These are phyloP conservation scores for Scaptomyza tumidula DNA, from an alignment of 2,888 invertebrate genomes.

Conservation along the genomic window DNA sequence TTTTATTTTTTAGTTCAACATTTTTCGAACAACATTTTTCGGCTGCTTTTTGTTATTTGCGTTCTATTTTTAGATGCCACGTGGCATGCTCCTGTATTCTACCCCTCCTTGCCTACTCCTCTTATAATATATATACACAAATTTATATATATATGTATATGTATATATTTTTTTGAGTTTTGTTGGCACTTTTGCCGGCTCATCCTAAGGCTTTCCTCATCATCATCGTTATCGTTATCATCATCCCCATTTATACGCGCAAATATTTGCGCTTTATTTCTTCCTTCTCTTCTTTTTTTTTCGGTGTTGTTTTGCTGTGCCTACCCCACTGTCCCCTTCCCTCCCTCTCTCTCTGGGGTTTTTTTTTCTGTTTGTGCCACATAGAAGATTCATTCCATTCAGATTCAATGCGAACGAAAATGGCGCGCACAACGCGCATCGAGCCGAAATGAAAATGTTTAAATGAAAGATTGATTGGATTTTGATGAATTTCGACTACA, in stretches of 20 bases:
- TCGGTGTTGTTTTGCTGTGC: slow-evolving; percentile 56
- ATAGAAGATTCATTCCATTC: slow-evolving; percentile 12
- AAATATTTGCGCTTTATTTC: slow-evolving; percentile 77
- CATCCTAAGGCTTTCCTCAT: slow-evolving; percentile 47
- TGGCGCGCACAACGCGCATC: slow-evolving; percentile 56
- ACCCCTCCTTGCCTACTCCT: neutral
- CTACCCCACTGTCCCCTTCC: slow-evolving; percentile 1
- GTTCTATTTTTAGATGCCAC: slow-evolving; percentile 36
- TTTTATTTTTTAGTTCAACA: slow-evolving; percentile 9
- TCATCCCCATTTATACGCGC: slow-evolving; percentile 77
- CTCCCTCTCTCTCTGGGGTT: neutral
- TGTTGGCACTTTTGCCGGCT: slow-evolving; percentile 39
- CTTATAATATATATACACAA: neutral
- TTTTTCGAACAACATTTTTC: slow-evolving; percentile 15
- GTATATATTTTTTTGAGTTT: neutral
- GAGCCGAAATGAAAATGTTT: slow-evolving; percentile 80
- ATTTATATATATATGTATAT: no score
- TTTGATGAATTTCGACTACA: slow-evolving; percentile 77
- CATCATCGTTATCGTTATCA: slow-evolving; percentile 47
- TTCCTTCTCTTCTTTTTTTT: slow-evolving; percentile 25
- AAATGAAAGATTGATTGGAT: slow-evolving; percentile 81
- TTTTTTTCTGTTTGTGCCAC: no score
- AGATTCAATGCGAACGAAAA: slow-evolving; percentile 69
- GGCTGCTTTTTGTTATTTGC: slow-evolving; percentile 10
- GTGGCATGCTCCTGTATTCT: slow-evolving; percentile 11